A percentile compares a stretch with the other conserved stretches of the same genome.
Conservation (phyloP, 2,797 vertebrate genomes). For the Halcyon chelicuti region DNA sequence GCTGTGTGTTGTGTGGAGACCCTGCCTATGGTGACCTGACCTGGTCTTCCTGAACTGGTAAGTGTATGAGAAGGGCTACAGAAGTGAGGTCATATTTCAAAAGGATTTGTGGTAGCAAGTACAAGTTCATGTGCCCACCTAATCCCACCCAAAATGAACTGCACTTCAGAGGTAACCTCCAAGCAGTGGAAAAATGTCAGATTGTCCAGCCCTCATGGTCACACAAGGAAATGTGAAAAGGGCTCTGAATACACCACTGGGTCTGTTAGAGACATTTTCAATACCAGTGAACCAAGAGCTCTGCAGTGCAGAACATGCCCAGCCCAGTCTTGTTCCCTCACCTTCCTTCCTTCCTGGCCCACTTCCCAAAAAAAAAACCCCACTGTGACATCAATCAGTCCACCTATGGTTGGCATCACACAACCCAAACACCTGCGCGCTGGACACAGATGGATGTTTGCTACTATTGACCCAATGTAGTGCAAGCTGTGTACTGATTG, state of each 20-base stretch:
- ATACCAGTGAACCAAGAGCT: background rate
- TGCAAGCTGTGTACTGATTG: background rate
- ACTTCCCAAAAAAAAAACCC: background rate
- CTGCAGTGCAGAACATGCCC: background rate
- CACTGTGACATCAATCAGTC: background rate
- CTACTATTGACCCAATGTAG: background rate
- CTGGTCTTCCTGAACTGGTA: background rate
- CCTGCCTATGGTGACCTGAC: background rate
- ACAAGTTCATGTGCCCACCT: background rate
- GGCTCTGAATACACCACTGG: background rate
- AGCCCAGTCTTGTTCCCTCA: background rate
- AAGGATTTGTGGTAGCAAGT: background rate
- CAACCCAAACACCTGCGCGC: slow-evolving; percentile 23
- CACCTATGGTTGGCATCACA: background rate
- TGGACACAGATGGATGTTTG: slow-evolving; percentile 9
- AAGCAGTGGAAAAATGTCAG: background rate
- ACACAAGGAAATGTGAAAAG: background rate
- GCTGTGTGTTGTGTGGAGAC: background rate
- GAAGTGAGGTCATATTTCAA: background rate
- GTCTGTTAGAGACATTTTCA: background rate
- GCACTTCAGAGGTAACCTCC: background rate
- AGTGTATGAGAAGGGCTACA: background rate
- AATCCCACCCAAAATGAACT: background rate
- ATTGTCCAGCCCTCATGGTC: background rate
- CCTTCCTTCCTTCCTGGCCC: background rate